Percentiles rank a stretch among this genome's conserved stretches.
These are phyloP conservation scores for Cancer borealis DNA, from an alignment of 2,888 invertebrate genomes.

Conservation along the genomic window DNA sequence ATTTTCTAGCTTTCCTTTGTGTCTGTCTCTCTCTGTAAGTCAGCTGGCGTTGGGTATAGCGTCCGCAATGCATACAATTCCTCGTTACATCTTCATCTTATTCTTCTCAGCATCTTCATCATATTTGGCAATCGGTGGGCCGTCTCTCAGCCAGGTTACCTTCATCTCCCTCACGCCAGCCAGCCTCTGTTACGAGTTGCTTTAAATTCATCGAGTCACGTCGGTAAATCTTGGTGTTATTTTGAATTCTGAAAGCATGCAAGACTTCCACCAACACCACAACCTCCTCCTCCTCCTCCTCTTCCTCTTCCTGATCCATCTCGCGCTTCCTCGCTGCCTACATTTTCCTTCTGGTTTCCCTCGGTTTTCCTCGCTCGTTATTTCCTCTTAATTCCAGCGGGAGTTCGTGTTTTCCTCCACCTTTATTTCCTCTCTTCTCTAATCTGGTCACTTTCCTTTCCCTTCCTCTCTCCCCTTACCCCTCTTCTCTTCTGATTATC, in stretches of 20 bases:
- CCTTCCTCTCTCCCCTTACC: neutral
- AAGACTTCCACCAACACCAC: neutral
- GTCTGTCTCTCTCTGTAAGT: too few species aligned
- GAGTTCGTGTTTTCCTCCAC: slow-evolving; percentile 13
- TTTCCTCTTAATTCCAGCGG: neutral
- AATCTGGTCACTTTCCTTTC: neutral
- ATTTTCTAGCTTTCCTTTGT: too few species aligned
- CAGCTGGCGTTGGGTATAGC: neutral
- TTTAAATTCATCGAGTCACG: slow-evolving; percentile 17
- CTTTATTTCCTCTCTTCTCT: neutral
- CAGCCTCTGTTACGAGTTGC: neutral
- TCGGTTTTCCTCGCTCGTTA: neutral
- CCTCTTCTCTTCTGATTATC: neutral
- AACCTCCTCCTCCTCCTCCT: neutral
- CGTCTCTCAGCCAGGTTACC: neutral
- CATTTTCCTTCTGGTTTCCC: neutral
- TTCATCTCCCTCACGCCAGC: neutral
- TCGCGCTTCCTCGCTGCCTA: neutral
- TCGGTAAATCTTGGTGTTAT: neutral
- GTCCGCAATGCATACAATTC: neutral
- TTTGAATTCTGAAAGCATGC: neutral
- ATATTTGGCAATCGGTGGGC: neutral
- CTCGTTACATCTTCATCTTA: neutral
- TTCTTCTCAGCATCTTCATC: neutral
- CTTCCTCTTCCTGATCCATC: neutral